A percentile compares a stretch with the other conserved stretches of the same genome.
These are phyloP conservation scores for Tragelaphus eurycerus DNA, from an alignment of 2,797 vertebrate species.

Conservation along the genomic window DNA sequence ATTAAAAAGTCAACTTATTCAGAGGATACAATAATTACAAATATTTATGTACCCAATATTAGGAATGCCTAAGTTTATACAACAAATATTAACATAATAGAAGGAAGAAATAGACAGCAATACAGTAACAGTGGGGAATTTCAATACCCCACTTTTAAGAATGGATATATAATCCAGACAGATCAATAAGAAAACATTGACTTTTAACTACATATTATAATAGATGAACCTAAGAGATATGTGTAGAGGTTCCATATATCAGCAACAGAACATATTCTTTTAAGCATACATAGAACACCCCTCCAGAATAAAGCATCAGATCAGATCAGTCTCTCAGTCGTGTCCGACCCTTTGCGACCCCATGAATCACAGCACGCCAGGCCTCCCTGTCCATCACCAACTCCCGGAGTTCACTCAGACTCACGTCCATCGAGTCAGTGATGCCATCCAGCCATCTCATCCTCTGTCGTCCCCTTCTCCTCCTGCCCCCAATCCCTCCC, in stretches of 20 bases:
- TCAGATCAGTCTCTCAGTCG: no score
- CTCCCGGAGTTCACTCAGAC: no score
- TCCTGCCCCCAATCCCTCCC: no score
- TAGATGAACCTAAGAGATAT: background rate
- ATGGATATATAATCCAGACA: background rate
- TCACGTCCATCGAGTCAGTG: no score
- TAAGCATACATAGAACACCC: background rate
- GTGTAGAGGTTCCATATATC: background rate
- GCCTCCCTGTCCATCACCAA: no score
- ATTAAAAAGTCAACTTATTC: background rate
- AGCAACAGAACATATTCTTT: background rate
- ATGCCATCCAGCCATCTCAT: no score
- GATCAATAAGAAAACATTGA: background rate
- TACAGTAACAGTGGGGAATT: background rate
- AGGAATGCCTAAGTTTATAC: background rate
- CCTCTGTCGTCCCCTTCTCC: no score
- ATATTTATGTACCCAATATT: background rate
- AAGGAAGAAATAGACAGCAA: background rate
- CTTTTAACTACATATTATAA: background rate
- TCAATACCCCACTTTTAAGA: background rate
- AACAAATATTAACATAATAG: background rate
- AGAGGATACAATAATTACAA: background rate
- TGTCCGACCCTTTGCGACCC: no score
- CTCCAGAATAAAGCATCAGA: background rate
- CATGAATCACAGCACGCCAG: no score